These are phyloP conservation scores for Monochamus saltuarius DNA, from an alignment of 1,140 invertebrate genomes.

Conservation along the genomic window DNA sequence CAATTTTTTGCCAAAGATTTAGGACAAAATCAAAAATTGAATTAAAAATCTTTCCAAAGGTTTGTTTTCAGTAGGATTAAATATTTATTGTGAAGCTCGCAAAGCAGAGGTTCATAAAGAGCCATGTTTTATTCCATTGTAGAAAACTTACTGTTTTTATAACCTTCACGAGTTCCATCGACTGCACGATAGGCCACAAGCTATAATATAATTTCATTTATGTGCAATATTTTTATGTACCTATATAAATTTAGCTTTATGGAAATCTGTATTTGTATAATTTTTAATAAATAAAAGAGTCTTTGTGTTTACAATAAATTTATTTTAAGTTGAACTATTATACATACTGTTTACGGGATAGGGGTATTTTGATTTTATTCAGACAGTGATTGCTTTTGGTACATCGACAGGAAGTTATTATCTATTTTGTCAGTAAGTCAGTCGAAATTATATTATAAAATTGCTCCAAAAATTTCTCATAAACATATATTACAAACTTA, in stretches of 20 bases:
- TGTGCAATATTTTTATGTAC: no score
- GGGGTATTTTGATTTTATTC: constrained; percentile 29
- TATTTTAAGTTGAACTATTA: constrained; percentile 34
- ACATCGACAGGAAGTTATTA: constrained; percentile 28
- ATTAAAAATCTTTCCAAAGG: no score
- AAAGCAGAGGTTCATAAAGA: no score
- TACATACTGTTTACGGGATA: constrained; percentile 35
- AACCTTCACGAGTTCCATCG: no score
- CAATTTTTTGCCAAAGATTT: no score
- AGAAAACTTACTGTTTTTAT: background rate
- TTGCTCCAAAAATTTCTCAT: constrained; percentile 29
- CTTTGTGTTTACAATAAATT: constrained; percentile 29
- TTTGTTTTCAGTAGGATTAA: background rate
- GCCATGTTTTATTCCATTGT: no score
- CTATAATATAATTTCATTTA: background rate
- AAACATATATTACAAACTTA: constrained; percentile 35
- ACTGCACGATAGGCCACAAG: background rate
- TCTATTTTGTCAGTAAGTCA: constrained; percentile 16
- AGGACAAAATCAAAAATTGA: no score
- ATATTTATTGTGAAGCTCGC: no score
- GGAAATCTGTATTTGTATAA: no score
- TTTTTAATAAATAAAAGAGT: constrained; percentile 9
- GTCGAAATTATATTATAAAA: constrained; percentile 31
- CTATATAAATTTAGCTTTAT: no score
- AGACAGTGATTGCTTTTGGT: constrained; percentile 34